Evolutionary conservation across 2,888 invertebrate species (phyloP).

Genomic region (Polyploca ridens): DNA sequence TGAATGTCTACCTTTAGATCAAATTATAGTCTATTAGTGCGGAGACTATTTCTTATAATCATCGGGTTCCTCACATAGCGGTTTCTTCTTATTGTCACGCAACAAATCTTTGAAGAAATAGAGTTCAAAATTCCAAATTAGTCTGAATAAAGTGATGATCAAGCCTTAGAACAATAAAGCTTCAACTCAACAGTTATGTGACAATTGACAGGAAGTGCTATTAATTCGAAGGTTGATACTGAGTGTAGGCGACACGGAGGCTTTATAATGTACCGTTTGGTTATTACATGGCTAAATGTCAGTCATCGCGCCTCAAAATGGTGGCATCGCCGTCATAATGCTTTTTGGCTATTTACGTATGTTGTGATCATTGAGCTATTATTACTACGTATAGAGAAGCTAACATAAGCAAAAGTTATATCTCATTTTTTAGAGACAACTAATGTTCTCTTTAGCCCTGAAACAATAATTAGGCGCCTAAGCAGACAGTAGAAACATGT

Average conservation of each 20-base stretch:
- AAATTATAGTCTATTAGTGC: conserved; percentile 48
- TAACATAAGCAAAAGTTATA: too few relatives aligned
- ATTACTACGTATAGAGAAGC: too few relatives aligned
- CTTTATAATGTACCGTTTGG: conserved; percentile 42
- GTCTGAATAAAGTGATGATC: conserved; percentile 29
- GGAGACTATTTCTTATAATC: conserved; percentile 46
- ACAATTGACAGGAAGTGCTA: conserved; percentile 50
- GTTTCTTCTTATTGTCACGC: neutral
- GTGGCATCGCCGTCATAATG: neutral
- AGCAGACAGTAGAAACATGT: too few relatives aligned
- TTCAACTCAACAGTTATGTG: conserved; percentile 44
- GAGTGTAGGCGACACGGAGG: conserved; percentile 47
- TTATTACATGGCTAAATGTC: conserved; percentile 15
- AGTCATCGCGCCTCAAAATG: neutral
- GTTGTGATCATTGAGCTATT: too few relatives aligned
- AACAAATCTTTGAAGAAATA: conserved; percentile 23
- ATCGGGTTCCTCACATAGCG: conserved; percentile 26
- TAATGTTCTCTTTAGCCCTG: too few relatives aligned
- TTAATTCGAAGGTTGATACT: conserved; percentile 42
- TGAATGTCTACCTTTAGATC: conserved; percentile 58
- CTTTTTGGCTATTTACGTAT: conserved; percentile 4
- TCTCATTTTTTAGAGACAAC: too few relatives aligned
- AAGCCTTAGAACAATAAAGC: conserved; percentile 44
- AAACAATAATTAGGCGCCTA: too few relatives aligned
- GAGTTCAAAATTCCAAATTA: too few relatives aligned